phyloP scores from a whole-genome alignment of 2,113 vertebrate species.

The Chrysochloris asiatica region DNA sequence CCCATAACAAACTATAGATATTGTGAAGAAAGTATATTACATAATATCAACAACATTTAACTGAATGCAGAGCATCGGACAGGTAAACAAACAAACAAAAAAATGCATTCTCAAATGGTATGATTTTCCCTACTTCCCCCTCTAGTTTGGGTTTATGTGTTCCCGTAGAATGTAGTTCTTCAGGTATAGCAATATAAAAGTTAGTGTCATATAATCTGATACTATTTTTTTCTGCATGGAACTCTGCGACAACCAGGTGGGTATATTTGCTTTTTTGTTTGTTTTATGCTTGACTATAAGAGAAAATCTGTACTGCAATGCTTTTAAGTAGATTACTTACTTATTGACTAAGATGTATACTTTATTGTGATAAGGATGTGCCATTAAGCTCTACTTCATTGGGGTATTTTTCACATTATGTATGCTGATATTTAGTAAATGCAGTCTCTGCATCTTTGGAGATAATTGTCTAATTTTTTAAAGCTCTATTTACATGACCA shows the following conservation, averaged over 20 bases:
- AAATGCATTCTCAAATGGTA: not conserved
- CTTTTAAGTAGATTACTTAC: slow-evolving; percentile 26
- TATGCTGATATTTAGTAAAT: slow-evolving; percentile 16
- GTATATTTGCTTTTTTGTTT: not conserved
- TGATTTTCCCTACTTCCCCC: not conserved
- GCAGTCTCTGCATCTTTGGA: not conserved
- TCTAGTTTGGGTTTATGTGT: not conserved
- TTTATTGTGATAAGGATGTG: slow-evolving; percentile 26
- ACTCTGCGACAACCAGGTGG: not conserved
- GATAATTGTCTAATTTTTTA: slow-evolving; percentile 8
- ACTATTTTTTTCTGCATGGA: not conserved
- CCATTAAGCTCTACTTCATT: slow-evolving; percentile 29
- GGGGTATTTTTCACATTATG: not conserved
- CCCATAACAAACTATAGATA: too few species aligned
- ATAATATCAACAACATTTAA: not conserved
- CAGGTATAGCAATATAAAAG: not conserved
- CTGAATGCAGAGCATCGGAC: not conserved
- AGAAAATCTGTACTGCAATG: not conserved
- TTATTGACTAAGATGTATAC: slow-evolving; percentile 42
- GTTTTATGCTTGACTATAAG: not conserved
- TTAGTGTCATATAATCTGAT: not conserved
- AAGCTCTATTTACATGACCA: not conserved
- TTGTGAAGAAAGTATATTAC: too few species aligned
- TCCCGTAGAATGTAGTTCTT: not conserved
- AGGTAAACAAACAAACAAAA: too few species aligned